Base-by-base conservation (phyloP, 2,888 invertebrate genomes). In the Cephus nigrinus region DNA sequence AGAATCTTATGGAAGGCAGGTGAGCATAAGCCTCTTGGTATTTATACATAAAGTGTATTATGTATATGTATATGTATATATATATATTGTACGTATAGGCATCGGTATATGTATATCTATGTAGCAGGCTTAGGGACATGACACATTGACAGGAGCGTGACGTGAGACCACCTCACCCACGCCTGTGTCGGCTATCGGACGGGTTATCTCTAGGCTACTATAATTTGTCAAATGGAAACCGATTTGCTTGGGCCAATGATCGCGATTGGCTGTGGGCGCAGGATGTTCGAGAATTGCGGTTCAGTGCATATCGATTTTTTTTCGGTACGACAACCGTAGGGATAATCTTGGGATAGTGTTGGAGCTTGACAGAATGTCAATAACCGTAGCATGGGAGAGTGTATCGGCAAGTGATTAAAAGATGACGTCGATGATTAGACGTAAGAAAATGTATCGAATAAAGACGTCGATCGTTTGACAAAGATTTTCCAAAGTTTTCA, bases 221-320 rank as follows among this genome's bases (percentile, higher is more conserved):
- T 82, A 88, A 87, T 88, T 88, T 86, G 87, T 88, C 88, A 88
- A 86, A 82, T 76, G 75, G 73, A 81, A 82, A 76, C 78, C 79
- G 85, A 82, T 82, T 78, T 77, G 75, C 35, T 76, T 72, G 31
- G 74, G 74, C 77, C 23, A 71, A 78, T 73, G 77, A 79, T 72
- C 34, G 75, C 82, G 85, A 83, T 84, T 80, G 80, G 79, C 78
- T 76, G 23, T 55, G 40, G 31, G 9, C 11, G 31, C 31, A 12
- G 71, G 23, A 71, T 71, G 31, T 31, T 71, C 23, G 71, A 2
- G 32, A 71, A 31, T 71, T 71, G 71, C 71, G 71, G 31, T 31
- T 71, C 71, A 71, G 55, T 55, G 55, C 23, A 55, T 55, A 55
- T 55, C 55, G 23, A 55, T 55, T 55, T 55, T 55, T 55, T 55